Evolutionary conservation across 2,888 invertebrate genomes (phyloP), one percentile per base, ranked within the genome.

Genomic region (Volucella bombylans): DNA sequence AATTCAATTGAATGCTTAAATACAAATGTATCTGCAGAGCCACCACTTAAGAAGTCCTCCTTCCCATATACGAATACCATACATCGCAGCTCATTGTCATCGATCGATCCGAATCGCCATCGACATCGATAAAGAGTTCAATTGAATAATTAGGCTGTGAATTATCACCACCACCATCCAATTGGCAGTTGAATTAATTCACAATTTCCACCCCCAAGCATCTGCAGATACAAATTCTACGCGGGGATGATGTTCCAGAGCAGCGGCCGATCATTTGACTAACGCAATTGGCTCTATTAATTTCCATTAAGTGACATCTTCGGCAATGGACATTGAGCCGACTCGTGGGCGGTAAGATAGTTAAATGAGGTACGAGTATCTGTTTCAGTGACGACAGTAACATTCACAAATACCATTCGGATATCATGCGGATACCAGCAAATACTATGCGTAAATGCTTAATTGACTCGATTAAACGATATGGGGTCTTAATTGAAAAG

Each of bases 121-220:
- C 68, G 50, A 61, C 64, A 72, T 73, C 64, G 73, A 38, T 64
- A 77, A 67, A 47, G 71, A 76, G 74, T 81, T 85, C 85, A 85
- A 85, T 85, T 85, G 85, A 85, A 85, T 85, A 85, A 85, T 85
- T 81, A 81, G 81, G 52, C 85, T 77, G 72, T 85, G 85, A 85
- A 81, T 85, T 81, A 85, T 72, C 54, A 59, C 62, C 74, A 68
- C 23, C 69, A 61, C 65, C 69, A 80, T 71, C n/a, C 67, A 83
- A 71, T 78, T 67, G 67, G 49, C 78, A 55, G 43, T 31, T 68
- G 68, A 68, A 82, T 79, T 71, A 73, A 76, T 80, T 80, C 49
- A 67, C 14, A 38, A 6, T 71, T 65, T 64, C 55, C 47, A 45
- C 64, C 45, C 41, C 10, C 54, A 15, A 23, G 10, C 59, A 18